Conservation (phyloP, 2,113 vertebrate genomes). For the Amblyopsis rosae region DNA sequence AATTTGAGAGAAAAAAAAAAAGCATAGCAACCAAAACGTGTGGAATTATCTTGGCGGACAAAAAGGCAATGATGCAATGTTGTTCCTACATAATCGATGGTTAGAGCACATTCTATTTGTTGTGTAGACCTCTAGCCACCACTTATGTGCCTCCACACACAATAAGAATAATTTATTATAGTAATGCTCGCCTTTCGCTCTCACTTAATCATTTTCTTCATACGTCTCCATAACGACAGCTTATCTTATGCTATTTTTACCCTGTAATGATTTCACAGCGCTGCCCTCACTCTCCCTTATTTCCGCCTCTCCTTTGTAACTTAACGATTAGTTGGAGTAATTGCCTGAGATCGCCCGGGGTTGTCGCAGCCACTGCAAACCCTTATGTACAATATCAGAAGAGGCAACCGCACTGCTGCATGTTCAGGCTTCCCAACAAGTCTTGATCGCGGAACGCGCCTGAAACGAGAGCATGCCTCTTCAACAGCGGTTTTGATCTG, state of each 20-base stretch:
- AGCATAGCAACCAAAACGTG: slow-evolving; percentile 7
- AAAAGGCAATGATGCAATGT: slow-evolving; percentile 36
- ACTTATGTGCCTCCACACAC: slow-evolving; percentile 60
- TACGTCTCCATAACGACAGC: slow-evolving; percentile 30
- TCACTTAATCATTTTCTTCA: slow-evolving; percentile 13
- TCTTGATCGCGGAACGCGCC: slow-evolving; percentile 13
- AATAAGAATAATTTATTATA: slow-evolving; percentile 17
- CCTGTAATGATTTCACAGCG: slow-evolving; percentile 40
- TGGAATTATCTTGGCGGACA: slow-evolving; percentile 35
- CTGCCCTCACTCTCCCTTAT: neutral
- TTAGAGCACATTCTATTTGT: slow-evolving; percentile 37
- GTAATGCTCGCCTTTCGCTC: slow-evolving; percentile 41
- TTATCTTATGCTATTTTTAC: slow-evolving; percentile 17
- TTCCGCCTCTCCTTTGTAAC: slow-evolving; percentile 40
- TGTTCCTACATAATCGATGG: slow-evolving; percentile 55
- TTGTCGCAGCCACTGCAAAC: slow-evolving; percentile 30
- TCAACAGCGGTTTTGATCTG: slow-evolving; percentile 13
- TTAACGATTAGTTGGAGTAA: slow-evolving; percentile 55
- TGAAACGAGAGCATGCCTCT: slow-evolving; percentile 9
- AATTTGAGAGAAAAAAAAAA: slow-evolving; percentile 1
- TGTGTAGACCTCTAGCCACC: slow-evolving; percentile 53
- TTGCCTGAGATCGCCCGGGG: slow-evolving; percentile 47
- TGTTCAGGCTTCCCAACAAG: neutral
- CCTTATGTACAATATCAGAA: neutral
- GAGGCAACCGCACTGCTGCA: too few species aligned